phyloP scores from a whole-genome alignment of 2,113 vertebrate genomes.

The Pan paniscus region DNA sequence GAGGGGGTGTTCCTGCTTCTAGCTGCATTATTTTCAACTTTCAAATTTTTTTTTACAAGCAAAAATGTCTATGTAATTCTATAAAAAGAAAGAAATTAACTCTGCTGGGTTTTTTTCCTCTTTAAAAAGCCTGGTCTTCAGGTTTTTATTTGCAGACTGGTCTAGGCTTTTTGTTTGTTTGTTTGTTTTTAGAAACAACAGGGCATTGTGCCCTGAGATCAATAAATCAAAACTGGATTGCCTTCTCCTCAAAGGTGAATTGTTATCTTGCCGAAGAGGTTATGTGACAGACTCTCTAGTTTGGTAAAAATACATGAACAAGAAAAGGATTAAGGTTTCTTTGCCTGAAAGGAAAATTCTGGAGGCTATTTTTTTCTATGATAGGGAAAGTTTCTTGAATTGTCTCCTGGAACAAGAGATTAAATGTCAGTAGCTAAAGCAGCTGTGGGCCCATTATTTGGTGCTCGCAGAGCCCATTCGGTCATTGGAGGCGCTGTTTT shows the following conservation, averaged over 20 bases:
- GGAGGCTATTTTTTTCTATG: slow-evolving; percentile 33
- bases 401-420: slow-evolving; percentile 69
- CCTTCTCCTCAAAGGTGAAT: slow-evolving; percentile 58
- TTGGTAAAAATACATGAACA: slow-evolving; percentile 69
- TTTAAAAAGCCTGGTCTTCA: slow-evolving; percentile 11
- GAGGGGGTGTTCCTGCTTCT: not conserved
- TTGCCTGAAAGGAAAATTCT: slow-evolving; percentile 63
- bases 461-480: not conserved
- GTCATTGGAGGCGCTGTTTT: not conserved
- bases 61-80: slow-evolving; percentile 48
- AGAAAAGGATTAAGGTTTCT: slow-evolving; percentile 69
- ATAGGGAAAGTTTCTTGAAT: slow-evolving; percentile 48
- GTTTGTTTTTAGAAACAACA: not conserved
- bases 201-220: slow-evolving; percentile 53
- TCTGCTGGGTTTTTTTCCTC: not conserved
- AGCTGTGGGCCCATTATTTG: slow-evolving; percentile 33
- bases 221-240: slow-evolving; percentile 73
- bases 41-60: not conserved
- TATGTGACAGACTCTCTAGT: slow-evolving; percentile 52
- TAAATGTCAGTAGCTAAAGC: slow-evolving; percentile 71
- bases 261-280: slow-evolving; percentile 63
- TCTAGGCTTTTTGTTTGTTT: not conserved
- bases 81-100: slow-evolving; percentile 58
- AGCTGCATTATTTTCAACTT: slow-evolving; percentile 25
- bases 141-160: slow-evolving; percentile 3